Evolutionary conservation across 2,113 vertebrate species (phyloP).

Genomic region (Grantiella picta): DNA sequence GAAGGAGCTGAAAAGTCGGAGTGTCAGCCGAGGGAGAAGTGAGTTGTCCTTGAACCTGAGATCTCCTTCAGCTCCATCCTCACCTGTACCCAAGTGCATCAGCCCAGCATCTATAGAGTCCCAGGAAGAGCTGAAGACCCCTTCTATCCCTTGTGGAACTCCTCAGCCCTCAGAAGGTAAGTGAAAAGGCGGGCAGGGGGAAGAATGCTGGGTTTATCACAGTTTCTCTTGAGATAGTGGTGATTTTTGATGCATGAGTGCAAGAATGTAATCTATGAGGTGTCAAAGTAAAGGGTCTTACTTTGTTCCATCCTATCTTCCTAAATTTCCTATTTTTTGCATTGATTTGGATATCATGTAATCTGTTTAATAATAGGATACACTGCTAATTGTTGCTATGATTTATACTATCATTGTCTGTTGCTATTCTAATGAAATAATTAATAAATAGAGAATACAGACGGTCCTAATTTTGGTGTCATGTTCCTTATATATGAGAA

Average conservation of each 20-base stretch:
- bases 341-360: background rate
- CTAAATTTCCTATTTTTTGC: background rate
- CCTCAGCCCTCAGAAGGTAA: slow-evolving; percentile 75
- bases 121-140: slow-evolving; percentile 66
- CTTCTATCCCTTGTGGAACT: slow-evolving; percentile 1
- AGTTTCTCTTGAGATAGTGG: background rate
- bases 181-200: background rate
- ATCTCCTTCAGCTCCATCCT: slow-evolving; percentile 71
- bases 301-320: background rate
- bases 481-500: background rate
- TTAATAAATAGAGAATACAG: background rate
- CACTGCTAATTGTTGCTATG: background rate
- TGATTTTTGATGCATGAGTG: background rate
- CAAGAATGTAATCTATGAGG: background rate
- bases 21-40: slow-evolving; percentile 78
- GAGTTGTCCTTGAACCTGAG: slow-evolving; percentile 91
- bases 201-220: background rate
- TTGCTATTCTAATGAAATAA: background rate
- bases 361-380: background rate
- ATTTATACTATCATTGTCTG: background rate
- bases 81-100: slow-evolving; percentile 54
- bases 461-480: slow-evolving; percentile 18
- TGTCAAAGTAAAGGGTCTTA: background rate
- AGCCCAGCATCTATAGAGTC: slow-evolving; percentile 71
- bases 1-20: slow-evolving; percentile 80